Conservation (phyloP, 1,140 invertebrate species). For the Cotesia typhae region DNA sequence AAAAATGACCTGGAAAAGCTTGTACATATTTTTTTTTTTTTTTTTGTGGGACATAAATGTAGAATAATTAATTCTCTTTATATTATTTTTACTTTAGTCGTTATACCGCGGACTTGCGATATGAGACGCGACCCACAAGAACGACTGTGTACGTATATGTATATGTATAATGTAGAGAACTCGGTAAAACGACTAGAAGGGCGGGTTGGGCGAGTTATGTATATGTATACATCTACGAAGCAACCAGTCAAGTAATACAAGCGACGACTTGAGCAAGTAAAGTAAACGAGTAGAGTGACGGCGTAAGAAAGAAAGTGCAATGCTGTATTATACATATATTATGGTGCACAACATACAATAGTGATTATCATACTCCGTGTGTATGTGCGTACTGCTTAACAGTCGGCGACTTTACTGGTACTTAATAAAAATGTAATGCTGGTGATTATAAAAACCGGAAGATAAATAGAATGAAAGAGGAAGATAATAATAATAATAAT, state of each 20-base stretch:
- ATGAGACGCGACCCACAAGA: neutral
- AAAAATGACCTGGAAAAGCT: constrained; percentile 9
- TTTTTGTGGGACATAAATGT: neutral
- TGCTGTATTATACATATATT: neutral
- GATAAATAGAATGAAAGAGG: no score
- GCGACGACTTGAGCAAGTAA: constrained; percentile 2
- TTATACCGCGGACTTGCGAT: neutral
- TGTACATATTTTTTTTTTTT: neutral
- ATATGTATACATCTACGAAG: neutral
- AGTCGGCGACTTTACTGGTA: no score
- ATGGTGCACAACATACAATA: neutral
- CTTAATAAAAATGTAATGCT: no score
- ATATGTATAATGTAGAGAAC: neutral
- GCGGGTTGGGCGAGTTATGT: constrained; percentile 30
- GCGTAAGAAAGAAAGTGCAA: neutral
- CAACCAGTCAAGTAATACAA: constrained; percentile 17
- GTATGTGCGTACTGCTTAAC: no score
- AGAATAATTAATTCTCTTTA: neutral
- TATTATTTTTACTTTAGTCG: neutral
- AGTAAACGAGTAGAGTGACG: neutral
- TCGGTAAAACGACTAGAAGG: constrained; percentile 13
- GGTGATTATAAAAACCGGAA: no score
- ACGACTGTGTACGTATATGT: neutral
- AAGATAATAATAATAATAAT: no score
- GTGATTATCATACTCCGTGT: constrained; percentile 25